These are phyloP conservation scores for Asarcornis scutulata DNA, from an alignment of 2,113 vertebrate species.

Conservation along the genomic window DNA sequence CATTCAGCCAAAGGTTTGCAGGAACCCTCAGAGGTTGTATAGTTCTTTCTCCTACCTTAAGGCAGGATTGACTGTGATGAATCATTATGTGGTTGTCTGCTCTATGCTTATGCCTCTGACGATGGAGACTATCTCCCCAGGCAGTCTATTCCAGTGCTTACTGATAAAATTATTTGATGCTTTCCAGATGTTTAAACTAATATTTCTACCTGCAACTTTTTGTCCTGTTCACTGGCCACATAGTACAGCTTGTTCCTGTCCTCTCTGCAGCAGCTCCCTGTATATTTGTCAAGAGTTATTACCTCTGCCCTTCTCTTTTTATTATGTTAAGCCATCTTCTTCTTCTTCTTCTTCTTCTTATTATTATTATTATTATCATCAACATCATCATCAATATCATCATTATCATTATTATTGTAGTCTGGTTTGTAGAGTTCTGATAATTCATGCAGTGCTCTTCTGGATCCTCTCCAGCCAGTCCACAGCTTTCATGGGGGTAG, in stretches of 20 bases:
- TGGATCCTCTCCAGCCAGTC: not conserved
- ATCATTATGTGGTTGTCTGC: not conserved
- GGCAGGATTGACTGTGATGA: not conserved
- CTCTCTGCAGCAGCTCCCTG: not conserved
- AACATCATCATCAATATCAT: too few species aligned
- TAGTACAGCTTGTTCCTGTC: not conserved
- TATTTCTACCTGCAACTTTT: not conserved
- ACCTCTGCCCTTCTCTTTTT: not conserved
- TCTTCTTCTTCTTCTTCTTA: not conserved
- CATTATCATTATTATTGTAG: not conserved
- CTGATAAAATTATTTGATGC: not conserved
- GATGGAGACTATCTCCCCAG: not conserved
- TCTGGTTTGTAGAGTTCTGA: not conserved
- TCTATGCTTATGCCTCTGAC: not conserved
- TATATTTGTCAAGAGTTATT: not conserved
- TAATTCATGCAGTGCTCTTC: not conserved
- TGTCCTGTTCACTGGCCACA: not conserved
- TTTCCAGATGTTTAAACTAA: not conserved
- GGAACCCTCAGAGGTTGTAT: rapidly evolving
- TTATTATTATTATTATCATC: too few species aligned
- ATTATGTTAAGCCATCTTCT: not conserved
- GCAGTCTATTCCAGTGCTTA: not conserved
- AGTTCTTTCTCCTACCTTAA: not conserved
- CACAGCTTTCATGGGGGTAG: not conserved
- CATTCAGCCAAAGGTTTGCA: not conserved